Evolutionary conservation across 2,113 vertebrate species (phyloP).

Genomic region (Cyprinodon variegatus): DNA sequence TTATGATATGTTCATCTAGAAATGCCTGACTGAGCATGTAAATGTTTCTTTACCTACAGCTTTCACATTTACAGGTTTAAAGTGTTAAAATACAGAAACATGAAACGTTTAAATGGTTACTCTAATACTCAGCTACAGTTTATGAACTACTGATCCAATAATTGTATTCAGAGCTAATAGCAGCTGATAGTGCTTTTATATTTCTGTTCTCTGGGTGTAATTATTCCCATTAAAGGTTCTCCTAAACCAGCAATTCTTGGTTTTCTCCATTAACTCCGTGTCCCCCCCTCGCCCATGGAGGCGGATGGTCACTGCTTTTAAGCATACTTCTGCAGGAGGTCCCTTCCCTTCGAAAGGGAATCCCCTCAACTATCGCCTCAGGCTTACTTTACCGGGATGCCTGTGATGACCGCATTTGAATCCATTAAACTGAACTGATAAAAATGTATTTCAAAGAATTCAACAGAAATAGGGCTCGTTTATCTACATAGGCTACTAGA

Average conservation of each 20-base stretch:
- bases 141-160: background rate
- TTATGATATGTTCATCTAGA: constrained; percentile 15
- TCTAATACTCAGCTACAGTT: background rate
- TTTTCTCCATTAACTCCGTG: background rate
- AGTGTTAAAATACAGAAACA: background rate
- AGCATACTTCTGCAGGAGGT: background rate
- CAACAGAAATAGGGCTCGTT: background rate
- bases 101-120: background rate
- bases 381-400: background rate
- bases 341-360: background rate
- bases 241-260: background rate
- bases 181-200: background rate
- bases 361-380: background rate
- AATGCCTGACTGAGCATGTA: constrained; percentile 24
- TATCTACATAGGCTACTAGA: background rate
- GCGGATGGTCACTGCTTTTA: background rate
- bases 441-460: background rate
- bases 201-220: background rate
- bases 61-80: constrained; percentile 16
- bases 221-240: background rate
- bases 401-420: background rate
- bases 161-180: background rate
- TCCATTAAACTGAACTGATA: background rate
- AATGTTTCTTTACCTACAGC: constrained; percentile 1
- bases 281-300: background rate